Percentiles rank a stretch among this genome's conserved stretches.
Evolutionary conservation across 2,888 invertebrate genomes (phyloP).

Genomic region (Netelia virgata): DNA sequence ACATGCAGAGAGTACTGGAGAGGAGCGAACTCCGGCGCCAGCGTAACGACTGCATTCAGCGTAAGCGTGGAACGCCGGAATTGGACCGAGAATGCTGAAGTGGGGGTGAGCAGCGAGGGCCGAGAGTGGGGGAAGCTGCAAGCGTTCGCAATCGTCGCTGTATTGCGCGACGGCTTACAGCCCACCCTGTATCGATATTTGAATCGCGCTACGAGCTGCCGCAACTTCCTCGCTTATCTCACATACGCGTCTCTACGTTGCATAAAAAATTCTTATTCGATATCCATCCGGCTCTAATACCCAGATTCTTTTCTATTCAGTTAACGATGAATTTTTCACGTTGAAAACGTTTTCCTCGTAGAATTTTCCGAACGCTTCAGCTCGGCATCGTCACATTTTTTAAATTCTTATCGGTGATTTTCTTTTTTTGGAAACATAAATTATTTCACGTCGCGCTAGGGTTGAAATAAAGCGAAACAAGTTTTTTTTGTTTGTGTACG

Average conservation of each 20-base stretch:
- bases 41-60: slow-evolving; percentile 79
- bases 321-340: too few relatives aligned
- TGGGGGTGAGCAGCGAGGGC: neutral
- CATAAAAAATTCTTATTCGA: neutral
- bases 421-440: too few relatives aligned
- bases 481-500: too few relatives aligned
- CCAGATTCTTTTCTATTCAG: too few relatives aligned
- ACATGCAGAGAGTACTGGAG: slow-evolving; percentile 36
- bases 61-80: slow-evolving; percentile 37
- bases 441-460: too few relatives aligned
- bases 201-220: slow-evolving; percentile 64
- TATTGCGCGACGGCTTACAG: slow-evolving; percentile 72
- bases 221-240: slow-evolving; percentile 15
- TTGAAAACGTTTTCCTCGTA: too few relatives aligned
- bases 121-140: slow-evolving; percentile 18
- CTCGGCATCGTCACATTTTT: too few relatives aligned
- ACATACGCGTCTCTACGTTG: neutral
- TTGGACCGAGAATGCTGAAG: neutral
- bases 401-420: too few relatives aligned
- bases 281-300: too few relatives aligned
- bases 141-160: slow-evolving; percentile 74
- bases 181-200: slow-evolving; percentile 76
- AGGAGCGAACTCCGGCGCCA: slow-evolving; percentile 51
- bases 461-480: too few relatives aligned
- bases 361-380: too few relatives aligned